These are phyloP conservation scores for Neoitamus cyanurus DNA, from an alignment of 2,888 invertebrate genomes.

Conservation along the genomic window DNA sequence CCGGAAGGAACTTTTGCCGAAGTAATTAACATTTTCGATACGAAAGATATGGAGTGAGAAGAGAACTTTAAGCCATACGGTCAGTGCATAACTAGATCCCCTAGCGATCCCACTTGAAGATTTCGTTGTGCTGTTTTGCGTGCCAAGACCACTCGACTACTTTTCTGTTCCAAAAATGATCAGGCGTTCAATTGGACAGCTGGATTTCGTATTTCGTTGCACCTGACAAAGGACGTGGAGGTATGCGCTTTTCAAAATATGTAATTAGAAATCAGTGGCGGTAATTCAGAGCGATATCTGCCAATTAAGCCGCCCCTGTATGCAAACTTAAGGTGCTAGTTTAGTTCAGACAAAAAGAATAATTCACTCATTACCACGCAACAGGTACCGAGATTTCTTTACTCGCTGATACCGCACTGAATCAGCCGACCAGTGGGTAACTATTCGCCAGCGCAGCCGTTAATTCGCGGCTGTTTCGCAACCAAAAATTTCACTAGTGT, in stretches of 20 bases:
- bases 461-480: conserved; percentile 13
- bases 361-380: background rate
- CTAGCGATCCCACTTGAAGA: no score
- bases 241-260: background rate
- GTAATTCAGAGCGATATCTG: background rate
- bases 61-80: no score
- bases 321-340: background rate
- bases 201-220: background rate
- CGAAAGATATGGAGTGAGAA: no score
- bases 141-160: background rate
- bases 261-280: background rate
- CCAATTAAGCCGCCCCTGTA: background rate
- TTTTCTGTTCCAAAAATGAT: no score
- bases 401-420: background rate
- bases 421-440: background rate
- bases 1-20: background rate
- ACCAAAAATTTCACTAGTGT: conserved; percentile 22
- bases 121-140: no score
- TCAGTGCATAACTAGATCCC: no score
- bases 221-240: background rate
- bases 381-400: background rate
- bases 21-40: background rate
- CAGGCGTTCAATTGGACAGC: background rate
- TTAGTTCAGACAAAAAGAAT: background rate
- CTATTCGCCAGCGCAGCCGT: background rate